Conservation (phyloP, 2,888 invertebrate species). For the Hydroisotoma schaefferi region DNA sequence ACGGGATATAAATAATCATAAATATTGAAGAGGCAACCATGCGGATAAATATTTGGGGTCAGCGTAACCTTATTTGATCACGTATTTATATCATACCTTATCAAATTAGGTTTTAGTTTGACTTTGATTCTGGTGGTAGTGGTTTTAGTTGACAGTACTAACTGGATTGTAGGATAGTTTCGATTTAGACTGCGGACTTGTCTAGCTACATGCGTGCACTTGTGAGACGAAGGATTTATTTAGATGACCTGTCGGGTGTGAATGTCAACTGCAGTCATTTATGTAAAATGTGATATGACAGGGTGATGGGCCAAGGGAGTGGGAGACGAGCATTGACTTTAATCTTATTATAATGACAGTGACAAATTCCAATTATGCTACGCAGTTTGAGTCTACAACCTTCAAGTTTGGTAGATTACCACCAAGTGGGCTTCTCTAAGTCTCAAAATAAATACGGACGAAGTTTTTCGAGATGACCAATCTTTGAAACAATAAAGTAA, state of each 20-base stretch:
- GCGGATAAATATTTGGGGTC: slow-evolving; percentile 9
- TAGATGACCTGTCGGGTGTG: neutral
- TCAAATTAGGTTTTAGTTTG: slow-evolving; percentile 5
- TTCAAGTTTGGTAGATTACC: no score
- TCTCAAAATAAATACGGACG: no score
- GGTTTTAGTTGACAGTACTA: neutral
- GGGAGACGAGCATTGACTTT: neutral
- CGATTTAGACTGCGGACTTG: neutral
- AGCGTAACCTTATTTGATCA: neutral
- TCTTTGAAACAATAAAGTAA: no score
- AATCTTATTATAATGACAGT: slow-evolving; percentile 9
- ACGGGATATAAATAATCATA: neutral
- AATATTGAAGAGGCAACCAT: neutral
- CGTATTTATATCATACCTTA: neutral
- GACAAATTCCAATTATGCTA: slow-evolving; percentile 3
- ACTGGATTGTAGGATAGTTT: neutral
- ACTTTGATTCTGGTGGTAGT: neutral
- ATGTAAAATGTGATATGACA: neutral
- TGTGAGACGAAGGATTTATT: neutral
- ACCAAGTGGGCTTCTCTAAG: no score
- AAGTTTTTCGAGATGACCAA: no score
- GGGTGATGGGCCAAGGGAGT: neutral
- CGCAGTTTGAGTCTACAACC: no score
- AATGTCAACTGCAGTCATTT: neutral
- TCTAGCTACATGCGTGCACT: neutral